Base-by-base conservation (phyloP, 2,113 vertebrate species). In the Anhinga anhinga region DNA sequence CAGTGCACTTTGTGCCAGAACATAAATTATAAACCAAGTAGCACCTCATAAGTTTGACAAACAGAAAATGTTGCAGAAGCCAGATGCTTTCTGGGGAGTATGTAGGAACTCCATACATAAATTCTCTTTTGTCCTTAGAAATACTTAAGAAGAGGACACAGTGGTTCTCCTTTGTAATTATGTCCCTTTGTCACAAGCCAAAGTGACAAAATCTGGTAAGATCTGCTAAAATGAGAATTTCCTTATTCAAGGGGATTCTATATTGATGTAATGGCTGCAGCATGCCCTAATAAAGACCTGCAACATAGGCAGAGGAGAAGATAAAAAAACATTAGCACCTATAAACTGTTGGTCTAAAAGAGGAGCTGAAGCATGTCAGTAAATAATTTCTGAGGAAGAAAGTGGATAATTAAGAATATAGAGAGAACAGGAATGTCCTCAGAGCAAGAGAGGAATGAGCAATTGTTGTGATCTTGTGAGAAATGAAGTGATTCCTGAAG, bases 11-110 rank as follows among this genome's bases (percentile, higher is more conserved):
- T 78, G 11, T 63, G 34, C 19, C 55, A 86, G 42, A 89, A 71
- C 30, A 93, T 58, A 29, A 96, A 95, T 95, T 97, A 89, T 82
- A 96, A 92, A 88, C 52, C 49, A 77, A 82, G 38, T 27, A 85
- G 52, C 74, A 97, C 86, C 58, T 95, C 79, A 22, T 86, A 97
- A 97, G 77, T 89, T 53, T 89, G 38, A 83, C 19, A 95, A 96
- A 81, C 13, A 73, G 11, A 94, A 95, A 42, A 82, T 29, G 8
- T 45, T 88, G 34, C 40, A 69, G 32, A 92, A 82, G 14, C 10
- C 56, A 90, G 22, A 79, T 58, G 15, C 15, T 74, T 53, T 91
- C 69, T 76, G 21, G 21, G 13, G 9, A 84, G 12, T 55, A 38
- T 56, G 20, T 47, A 88, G 13, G 67, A 89, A 82, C 20, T 52